These are phyloP conservation scores for Poicephalus meyeri DNA, from an alignment of 2,113 vertebrate species.

Conservation along the genomic window DNA sequence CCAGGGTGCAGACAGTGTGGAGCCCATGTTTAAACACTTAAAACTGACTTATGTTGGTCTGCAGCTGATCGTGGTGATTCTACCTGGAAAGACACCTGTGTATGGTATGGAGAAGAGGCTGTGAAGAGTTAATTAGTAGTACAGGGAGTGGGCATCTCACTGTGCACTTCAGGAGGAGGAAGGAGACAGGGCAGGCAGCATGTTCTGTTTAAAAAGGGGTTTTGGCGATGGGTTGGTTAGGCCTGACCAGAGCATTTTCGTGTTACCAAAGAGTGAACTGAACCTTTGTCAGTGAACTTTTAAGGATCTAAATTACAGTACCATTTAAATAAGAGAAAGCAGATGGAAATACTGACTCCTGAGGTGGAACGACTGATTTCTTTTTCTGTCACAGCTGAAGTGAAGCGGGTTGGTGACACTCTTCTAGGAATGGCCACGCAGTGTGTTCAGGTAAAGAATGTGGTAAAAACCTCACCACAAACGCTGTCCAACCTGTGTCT, in stretches of 20 bases:
- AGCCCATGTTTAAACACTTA: constrained; percentile 99
- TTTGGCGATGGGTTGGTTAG: background rate
- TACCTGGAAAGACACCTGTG: constrained; percentile 95
- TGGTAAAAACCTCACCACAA: constrained; percentile 97
- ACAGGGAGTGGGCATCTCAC: background rate
- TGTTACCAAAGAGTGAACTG: background rate
- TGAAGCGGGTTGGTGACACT: constrained; percentile 97
- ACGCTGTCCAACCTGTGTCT: constrained; percentile 97
- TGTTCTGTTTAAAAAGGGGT: background rate
- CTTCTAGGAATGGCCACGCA: constrained; percentile 98
- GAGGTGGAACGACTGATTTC: background rate
- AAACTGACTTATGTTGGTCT: constrained; percentile 98
- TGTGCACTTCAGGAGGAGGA: background rate
- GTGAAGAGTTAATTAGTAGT: background rate
- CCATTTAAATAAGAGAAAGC: background rate
- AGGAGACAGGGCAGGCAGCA: background rate
- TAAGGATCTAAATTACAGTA: background rate
- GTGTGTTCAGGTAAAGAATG: constrained; percentile 98
- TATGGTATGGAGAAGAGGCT: constrained; percentile 83
- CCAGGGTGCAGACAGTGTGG: constrained; percentile 97
- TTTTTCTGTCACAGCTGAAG: constrained; percentile 83
- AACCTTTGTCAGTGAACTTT: background rate
- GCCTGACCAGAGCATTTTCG: background rate
- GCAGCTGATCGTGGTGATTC: constrained; percentile 97
- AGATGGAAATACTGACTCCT: background rate